Conservation (phyloP, 2,113 vertebrate species). For the Grus americana region DNA sequence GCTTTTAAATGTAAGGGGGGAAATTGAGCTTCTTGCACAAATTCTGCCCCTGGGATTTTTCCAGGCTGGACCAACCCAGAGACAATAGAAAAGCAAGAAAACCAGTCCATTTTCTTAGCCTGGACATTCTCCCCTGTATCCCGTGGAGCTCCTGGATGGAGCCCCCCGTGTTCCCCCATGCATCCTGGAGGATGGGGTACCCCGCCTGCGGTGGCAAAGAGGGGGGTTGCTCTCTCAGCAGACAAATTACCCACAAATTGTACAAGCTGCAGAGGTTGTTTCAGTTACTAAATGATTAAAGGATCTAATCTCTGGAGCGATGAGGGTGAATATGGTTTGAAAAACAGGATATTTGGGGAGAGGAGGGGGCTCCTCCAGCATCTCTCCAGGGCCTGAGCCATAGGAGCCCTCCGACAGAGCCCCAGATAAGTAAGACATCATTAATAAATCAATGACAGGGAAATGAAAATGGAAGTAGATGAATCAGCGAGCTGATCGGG, state of each 20-base stretch:
- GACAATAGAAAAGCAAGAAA: neutral
- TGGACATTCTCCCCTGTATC: neutral
- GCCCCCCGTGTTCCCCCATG: fast-evolving
- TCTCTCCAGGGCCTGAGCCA: neutral
- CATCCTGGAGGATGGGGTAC: neutral
- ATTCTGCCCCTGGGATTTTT: neutral
- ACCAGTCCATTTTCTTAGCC: neutral
- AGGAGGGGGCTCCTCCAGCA: neutral
- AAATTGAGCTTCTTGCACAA: neutral
- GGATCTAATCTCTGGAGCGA: neutral
- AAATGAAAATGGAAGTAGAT: slow-evolving; percentile 65
- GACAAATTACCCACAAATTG: slow-evolving; percentile 51
- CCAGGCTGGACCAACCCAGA: neutral
- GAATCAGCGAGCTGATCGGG: slow-evolving; percentile 51
- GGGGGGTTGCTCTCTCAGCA: neutral
- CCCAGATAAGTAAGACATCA: slow-evolving; percentile 67
- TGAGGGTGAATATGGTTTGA: neutral
- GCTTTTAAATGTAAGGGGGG: neutral
- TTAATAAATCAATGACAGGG: slow-evolving; percentile 77
- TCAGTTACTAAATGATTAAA: slow-evolving; percentile 50
- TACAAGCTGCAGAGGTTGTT: slow-evolving; percentile 39
- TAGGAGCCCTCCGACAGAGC: slow-evolving; percentile 19
- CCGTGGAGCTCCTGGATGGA: neutral
- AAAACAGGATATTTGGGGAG: neutral
- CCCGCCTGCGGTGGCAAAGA: neutral